Conservation (phyloP, 2,888 invertebrate genomes). For the Apoda limacodes region DNA sequence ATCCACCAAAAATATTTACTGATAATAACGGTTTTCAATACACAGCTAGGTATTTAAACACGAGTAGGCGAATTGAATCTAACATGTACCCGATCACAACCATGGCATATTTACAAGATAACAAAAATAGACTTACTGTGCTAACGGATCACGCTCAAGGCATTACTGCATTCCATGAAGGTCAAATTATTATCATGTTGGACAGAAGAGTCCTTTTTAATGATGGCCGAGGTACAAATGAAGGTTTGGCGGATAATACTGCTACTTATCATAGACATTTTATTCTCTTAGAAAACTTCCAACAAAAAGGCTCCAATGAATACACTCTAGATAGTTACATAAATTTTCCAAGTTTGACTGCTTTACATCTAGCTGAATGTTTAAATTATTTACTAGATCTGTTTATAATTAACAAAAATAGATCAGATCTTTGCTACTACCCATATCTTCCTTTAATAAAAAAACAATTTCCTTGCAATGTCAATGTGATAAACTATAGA, state of each 20-base stretch:
- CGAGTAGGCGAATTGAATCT: conserved; percentile 87
- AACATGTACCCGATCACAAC: conserved; percentile 96
- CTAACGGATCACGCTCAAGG: conserved; percentile 93
- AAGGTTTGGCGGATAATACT: conserved; percentile 91
- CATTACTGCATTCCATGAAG: conserved; percentile 87
- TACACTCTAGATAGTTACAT: background rate
- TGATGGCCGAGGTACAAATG: conserved; percentile 92
- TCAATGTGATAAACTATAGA: conserved; percentile 43
- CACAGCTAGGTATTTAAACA: conserved; percentile 80
- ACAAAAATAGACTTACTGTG: conserved; percentile 75
- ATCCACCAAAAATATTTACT: conserved; percentile 82
- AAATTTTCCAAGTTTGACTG: conserved; percentile 35
- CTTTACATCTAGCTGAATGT: conserved; percentile 33
- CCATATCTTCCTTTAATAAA: conserved; percentile 44
- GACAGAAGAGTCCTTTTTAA: conserved; percentile 92
- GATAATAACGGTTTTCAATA: conserved; percentile 95
- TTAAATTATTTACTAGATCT: conserved; percentile 40
- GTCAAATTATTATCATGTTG: conserved; percentile 91
- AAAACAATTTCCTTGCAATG: conserved; percentile 47
- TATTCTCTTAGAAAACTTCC: conserved; percentile 46
- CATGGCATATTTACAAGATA: conserved; percentile 86
- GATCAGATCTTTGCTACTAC: conserved; percentile 31
- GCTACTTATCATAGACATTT: conserved; percentile 63
- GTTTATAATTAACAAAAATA: conserved; percentile 36
- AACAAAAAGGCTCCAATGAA: background rate